Evolutionary conservation across 2,113 vertebrate species (phyloP), one percentile per base, ranked within the genome.

Genomic region (mouse (Mus musculus)): DNA sequence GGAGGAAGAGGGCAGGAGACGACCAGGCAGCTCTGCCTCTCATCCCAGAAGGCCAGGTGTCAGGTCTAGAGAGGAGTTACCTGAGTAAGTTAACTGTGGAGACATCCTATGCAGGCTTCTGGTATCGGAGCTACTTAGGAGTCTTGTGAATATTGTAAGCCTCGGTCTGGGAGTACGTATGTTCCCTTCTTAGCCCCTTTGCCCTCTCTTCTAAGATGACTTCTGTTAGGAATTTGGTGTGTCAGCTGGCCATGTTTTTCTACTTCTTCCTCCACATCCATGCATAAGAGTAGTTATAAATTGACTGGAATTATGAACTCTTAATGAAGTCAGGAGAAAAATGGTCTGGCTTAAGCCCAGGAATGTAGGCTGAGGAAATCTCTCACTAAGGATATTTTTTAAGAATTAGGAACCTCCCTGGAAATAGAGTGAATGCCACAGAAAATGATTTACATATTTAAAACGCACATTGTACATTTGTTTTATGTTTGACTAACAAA

Each of bases 381-480:
- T 95, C 22, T 95, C 97, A 71, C 80, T 88, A 76, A 92, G 75
- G 81, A 95, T 88, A 6, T 92, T 95, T 36, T 92, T 81, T 46
- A 92, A 93, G 88, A 90, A 92, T 96, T 90, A 54, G 75, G 59
- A 93, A 46, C 85, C 88, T 92, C 80, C 80, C 59, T 89, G 80
- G 49, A 91, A 93, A 88, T 75, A 91, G 73, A 95, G 78, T 75
- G 86, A 77, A 91, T 88, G 81, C 88, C 80, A 90, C 71, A 88
- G 75, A 95, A 96, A 78, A 92, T 92, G 88, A 93, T 96, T 95
- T 94, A 84, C 90, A 30, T 92, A 93, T 95, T 97, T 84, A 73
- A 91, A 81, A 86, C 84, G 71, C 78, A 85, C 91, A 65, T 81
- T 81, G 49, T 89, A n/a, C 24, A 49, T 86, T 89, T 93, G 36